A percentile compares a stretch with the other conserved stretches of the same genome.
Conservation (phyloP, 2,797 vertebrate genomes). For the Molothrus ater region DNA sequence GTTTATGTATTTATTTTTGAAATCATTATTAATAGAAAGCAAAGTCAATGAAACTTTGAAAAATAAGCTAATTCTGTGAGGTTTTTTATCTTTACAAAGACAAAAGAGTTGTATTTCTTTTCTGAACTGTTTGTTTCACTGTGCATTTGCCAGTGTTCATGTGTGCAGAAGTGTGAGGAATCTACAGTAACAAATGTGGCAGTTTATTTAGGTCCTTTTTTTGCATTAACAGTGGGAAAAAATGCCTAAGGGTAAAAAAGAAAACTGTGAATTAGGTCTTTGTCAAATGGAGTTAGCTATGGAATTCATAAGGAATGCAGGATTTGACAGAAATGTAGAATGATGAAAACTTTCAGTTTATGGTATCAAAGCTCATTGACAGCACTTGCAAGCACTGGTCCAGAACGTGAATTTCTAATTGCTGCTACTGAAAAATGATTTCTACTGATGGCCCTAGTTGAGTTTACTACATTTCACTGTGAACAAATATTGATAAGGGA, state of each 20-base stretch:
- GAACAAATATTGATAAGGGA: not conserved
- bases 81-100: not conserved
- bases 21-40: not conserved
- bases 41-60: not conserved
- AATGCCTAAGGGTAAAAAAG: not conserved
- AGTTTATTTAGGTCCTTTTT: not conserved
- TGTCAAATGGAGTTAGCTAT: slow-evolving; percentile 27
- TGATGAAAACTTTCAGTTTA: not conserved
- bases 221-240: not conserved
- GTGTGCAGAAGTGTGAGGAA: not conserved
- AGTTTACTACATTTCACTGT: not conserved
- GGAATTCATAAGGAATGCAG: not conserved
- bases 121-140: not conserved
- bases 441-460: too few species aligned
- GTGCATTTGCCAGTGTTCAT: not conserved
- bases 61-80: not conserved
- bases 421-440: not conserved
- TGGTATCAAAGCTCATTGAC: not conserved
- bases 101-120: not conserved
- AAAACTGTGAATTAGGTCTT: slow-evolving; percentile 11
- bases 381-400: not conserved
- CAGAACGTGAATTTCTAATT: not conserved
- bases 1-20: not conserved
- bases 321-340: slow-evolving; percentile 23
- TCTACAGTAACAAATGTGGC: not conserved